phyloP scores from a whole-genome alignment of 2,113 vertebrate genomes.

The Pardalotus punctatus region DNA sequence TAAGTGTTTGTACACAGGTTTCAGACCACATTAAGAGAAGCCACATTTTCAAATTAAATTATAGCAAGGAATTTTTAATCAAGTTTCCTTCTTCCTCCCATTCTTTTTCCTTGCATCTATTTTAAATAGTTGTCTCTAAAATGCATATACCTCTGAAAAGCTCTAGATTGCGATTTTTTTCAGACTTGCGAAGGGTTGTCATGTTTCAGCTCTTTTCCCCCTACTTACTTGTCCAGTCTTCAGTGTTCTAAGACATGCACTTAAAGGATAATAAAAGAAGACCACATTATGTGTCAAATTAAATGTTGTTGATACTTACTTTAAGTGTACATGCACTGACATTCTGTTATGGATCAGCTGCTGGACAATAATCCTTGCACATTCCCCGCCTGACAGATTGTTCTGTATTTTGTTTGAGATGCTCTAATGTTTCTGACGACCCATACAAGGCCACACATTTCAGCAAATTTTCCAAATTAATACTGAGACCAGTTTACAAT shows the following conservation, averaged over 20 bases:
- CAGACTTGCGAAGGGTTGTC: slow-evolving; percentile 19
- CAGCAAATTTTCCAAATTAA: slow-evolving; percentile 76
- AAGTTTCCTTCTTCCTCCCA: neutral
- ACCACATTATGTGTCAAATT: slow-evolving; percentile 63
- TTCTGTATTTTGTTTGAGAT: slow-evolving; percentile 65
- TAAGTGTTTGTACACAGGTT: slow-evolving; percentile 9
- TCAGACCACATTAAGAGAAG: neutral
- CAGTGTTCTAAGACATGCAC: slow-evolving; percentile 54
- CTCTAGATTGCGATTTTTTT: neutral
- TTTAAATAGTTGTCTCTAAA: slow-evolving; percentile 37
- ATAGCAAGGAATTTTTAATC: neutral
- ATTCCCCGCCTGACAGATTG: slow-evolving; percentile 61
- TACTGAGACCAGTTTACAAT: slow-evolving; percentile 70
- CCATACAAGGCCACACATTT: slow-evolving; percentile 71
- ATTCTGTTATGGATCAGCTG: slow-evolving; percentile 58
- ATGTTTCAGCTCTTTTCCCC: slow-evolving; percentile 29
- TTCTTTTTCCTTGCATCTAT: neutral
- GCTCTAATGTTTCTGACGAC: slow-evolving; percentile 71
- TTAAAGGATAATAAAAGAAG: slow-evolving; percentile 63
- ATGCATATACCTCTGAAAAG: neutral
- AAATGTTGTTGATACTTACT: slow-evolving; percentile 59
- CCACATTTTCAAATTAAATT: slow-evolving; percentile 10
- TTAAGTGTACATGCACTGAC: slow-evolving; percentile 41
- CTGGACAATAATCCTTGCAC: slow-evolving; percentile 59
- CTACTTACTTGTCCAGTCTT: slow-evolving; percentile 27